phyloP scores from a whole-genome alignment of 2,797 vertebrate genomes.

The Saxicola maurus region DNA sequence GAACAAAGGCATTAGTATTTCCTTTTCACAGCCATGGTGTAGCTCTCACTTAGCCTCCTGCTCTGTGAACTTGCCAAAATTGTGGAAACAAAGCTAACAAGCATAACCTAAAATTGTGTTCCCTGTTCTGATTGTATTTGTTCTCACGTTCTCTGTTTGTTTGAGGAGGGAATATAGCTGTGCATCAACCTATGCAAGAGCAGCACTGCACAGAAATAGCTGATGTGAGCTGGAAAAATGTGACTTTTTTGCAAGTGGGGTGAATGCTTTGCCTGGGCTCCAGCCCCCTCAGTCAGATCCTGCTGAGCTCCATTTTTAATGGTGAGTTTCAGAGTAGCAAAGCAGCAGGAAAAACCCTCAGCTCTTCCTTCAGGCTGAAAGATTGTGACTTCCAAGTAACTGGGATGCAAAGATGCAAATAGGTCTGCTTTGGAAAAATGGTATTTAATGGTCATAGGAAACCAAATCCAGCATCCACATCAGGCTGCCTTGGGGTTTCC shows the following conservation, averaged over 20 bases:
- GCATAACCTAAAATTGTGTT: not conserved
- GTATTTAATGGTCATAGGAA: not conserved
- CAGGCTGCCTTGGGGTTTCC: constrained; percentile 2
- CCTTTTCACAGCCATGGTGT: not conserved
- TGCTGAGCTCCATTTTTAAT: not conserved
- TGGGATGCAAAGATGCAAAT: not conserved
- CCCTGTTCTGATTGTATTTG: not conserved
- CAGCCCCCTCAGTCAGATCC: not conserved
- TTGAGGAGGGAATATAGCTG: not conserved
- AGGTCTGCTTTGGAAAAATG: not conserved
- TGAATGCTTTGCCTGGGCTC: not conserved
- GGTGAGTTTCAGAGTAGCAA: not conserved
- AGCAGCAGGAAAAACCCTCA: not conserved
- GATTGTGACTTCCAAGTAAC: not conserved
- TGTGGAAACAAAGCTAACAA: not conserved
- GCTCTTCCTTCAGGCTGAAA: not conserved
- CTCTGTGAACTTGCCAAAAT: not conserved
- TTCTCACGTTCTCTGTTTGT: not conserved
- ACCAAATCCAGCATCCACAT: not conserved
- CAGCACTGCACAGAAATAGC: not conserved
- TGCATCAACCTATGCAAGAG: not conserved
- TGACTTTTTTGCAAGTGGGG: not conserved
- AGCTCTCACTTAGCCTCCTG: not conserved
- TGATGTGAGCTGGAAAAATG: not conserved
- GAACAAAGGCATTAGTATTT: not conserved